Percentiles rank a stretch among this genome's conserved stretches.
Evolutionary conservation across 1,140 invertebrate species (phyloP).

Genomic region (Kradibia gibbosae): DNA sequence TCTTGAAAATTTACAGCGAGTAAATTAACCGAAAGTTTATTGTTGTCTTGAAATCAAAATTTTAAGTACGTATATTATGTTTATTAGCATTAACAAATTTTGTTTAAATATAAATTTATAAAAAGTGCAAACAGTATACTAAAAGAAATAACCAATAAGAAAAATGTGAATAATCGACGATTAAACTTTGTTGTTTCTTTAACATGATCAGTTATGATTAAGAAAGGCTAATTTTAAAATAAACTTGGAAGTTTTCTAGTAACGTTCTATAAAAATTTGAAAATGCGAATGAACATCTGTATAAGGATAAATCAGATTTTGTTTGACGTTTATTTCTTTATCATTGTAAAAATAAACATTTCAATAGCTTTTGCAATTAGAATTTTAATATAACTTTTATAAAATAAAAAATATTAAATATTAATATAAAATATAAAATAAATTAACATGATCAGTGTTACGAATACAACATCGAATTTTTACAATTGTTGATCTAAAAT

Average conservation of each 20-base stretch:
- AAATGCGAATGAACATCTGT: neutral
- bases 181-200: conserved; percentile 13
- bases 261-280: neutral
- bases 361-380: neutral
- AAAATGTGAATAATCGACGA: conserved; percentile 5
- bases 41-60: no score
- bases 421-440: no score
- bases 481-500: no score
- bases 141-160: conserved; percentile 24
- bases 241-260: conserved; percentile 37
- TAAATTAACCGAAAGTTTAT: no score
- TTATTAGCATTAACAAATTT: no score
- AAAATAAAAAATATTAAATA: no score
- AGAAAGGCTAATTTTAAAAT: conserved; percentile 10
- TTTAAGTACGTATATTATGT: no score
- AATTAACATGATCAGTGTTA: no score
- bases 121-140: no score
- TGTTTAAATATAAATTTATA: no score
- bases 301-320: conserved; percentile 26
- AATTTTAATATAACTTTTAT: conserved; percentile 17
- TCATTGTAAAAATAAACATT: conserved; percentile 36
- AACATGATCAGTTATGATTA: neutral
- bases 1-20: no score
- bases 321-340: neutral
- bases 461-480: no score